A percentile compares a stretch with the other conserved stretches of the same genome.
These are phyloP conservation scores for Dicranocentrus wangi DNA, from an alignment of 2,888 invertebrate genomes.

Conservation along the genomic window DNA sequence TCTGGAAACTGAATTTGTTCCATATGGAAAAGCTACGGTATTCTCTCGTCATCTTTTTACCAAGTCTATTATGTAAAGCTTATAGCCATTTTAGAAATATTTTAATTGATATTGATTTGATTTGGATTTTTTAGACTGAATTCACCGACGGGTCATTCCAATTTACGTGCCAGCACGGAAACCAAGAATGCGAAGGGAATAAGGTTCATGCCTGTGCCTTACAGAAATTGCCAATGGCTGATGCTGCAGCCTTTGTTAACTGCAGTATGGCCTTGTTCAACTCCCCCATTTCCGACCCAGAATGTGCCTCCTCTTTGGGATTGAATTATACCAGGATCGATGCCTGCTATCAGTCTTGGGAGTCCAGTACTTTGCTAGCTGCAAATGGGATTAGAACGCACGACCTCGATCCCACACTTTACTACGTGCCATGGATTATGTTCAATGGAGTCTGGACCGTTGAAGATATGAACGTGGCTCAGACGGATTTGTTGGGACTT, in stretches of 20 bases:
- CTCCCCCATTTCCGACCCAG: constrained; percentile 71
- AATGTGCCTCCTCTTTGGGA: constrained; percentile 71
- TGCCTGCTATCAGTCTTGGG: constrained; percentile 68
- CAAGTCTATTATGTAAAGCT: too few species aligned
- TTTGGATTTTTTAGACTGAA: constrained; percentile 44
- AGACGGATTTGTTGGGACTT: constrained; percentile 63
- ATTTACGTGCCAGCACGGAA: constrained; percentile 74
- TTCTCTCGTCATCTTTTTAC: not conserved
- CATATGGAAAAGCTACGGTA: constrained; percentile 67
- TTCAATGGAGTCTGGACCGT: constrained; percentile 70
- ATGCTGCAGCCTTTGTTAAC: constrained; percentile 72
- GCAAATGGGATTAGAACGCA: constrained; percentile 71
- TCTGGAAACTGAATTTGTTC: constrained; percentile 58
- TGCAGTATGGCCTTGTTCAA: constrained; percentile 72
- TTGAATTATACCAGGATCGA: constrained; percentile 71
- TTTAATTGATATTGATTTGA: not conserved
- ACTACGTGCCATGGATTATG: constrained; percentile 74
- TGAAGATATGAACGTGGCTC: constrained; percentile 64
- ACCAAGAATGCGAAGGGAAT: constrained; percentile 73
- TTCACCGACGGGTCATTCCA: constrained; percentile 59
- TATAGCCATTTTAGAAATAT: not conserved
- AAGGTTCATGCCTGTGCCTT: constrained; percentile 73
- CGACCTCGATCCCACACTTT: constrained; percentile 71
- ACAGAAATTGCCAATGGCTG: constrained; percentile 66
- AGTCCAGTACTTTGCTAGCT: constrained; percentile 71